phyloP scores from a whole-genome alignment of 2,113 vertebrate genomes.

The pig (Sus scrofa) region T2T-Sscrofa CM000817.6:3181501-3182000 shows the following conservation, averaged over 20 bases:
- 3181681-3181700: neutral
- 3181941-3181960: neutral
- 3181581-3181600: neutral
- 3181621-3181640: conserved; percentile 3
- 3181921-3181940: neutral
- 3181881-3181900: neutral
- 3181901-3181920: neutral
- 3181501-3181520: too few relatives aligned
- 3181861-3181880: neutral
- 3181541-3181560: neutral
- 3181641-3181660: neutral
- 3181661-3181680: neutral
- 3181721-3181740: neutral
- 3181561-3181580: neutral
- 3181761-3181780: neutral
- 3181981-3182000: neutral
- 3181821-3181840: neutral
- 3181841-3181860: neutral
- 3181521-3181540: neutral
- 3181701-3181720: neutral
- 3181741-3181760: neutral
- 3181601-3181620: neutral
- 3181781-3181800: neutral
- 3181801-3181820: neutral
- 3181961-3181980: neutral